Base-by-base conservation (phyloP, 2,888 invertebrate species). In the Agrypnus murinus region DNA sequence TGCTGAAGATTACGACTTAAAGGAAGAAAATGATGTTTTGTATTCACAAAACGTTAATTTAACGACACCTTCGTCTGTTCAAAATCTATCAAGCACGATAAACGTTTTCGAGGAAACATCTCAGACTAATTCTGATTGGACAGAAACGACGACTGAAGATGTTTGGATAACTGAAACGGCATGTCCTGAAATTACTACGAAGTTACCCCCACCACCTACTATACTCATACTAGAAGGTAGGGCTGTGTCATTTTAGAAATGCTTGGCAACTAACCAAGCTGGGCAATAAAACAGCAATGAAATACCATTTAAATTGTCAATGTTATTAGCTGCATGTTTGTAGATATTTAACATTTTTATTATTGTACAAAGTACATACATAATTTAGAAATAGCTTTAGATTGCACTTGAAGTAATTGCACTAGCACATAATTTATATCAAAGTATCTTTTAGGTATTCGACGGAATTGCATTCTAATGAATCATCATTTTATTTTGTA, bases 201-300 rank as follows among this genome's bases (percentile, higher is more conserved):
- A 88, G 84, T 86, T 89, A 77, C 87, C 90, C 84, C 88, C 90
- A 83, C 88, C 91, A 86, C 91, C 90, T 82, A 88, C 93, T 85
- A 93, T 95, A 87, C 90, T 95, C 82, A 93, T 95, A 84, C 88
- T 95, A 84, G 94, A 95, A 95, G 95, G 95, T 95, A 89, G 86
- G 85, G 71, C 55, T 73, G 72, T 62, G 71, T 66, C 58, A 64
- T 72, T 74, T 73, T 71, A 75, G 70, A 64, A 73, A 60, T 55
- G 77, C 76, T 77, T 77, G 63, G 75, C 76, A 69, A 76, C 72
- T 76, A 76, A 77, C 75, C 48, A 19, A 53, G 67, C 60, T 67
- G 32, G 40, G 38, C 58, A 48, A 40, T 53, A 19, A 50, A 34
- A 19, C 36, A 36, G 62, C 53, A 62, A 15, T 48, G 46, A 62